Percentiles rank a stretch among this genome's conserved stretches.
Conservation (phyloP, 2,797 vertebrate species). For the Tokudaia muenninki region DNA sequence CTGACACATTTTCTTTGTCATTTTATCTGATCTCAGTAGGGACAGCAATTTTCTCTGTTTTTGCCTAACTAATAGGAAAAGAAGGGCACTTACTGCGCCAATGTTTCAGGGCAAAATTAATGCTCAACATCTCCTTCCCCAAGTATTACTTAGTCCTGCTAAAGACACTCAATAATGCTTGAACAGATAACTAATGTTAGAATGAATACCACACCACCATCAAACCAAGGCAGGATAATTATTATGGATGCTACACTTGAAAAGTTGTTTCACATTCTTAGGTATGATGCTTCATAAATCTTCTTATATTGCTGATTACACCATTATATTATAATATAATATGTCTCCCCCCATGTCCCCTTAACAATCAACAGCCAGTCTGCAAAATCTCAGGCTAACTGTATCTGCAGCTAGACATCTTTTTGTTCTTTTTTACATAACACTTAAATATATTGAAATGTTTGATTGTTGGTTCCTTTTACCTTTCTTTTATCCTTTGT, state of each 20-base stretch:
- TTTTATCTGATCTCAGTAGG: conserved; percentile 72
- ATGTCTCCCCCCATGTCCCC: rapidly evolving
- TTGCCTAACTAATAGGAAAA: background rate
- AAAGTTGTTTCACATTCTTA: background rate
- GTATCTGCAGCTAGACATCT: rapidly evolving
- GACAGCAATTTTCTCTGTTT: conserved; percentile 26
- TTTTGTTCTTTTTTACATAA: background rate
- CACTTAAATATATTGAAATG: background rate
- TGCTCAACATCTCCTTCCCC: conserved; percentile 18
- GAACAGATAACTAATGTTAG: background rate
- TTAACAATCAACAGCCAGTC: background rate
- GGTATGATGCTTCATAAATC: background rate
- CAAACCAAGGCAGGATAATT: background rate
- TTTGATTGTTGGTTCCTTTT: background rate
- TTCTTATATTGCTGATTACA: background rate
- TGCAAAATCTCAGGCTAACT: background rate
- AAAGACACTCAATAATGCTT: background rate
- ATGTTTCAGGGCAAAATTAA: conserved; percentile 57
- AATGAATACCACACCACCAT: background rate
- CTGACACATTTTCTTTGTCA: conserved; percentile 62
- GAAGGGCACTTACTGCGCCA: background rate
- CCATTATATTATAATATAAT: no score
- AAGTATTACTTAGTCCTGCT: conserved; percentile 22
- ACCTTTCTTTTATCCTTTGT: background rate
- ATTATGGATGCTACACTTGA: background rate